Percentiles rank a stretch among this genome's conserved stretches.
These are phyloP conservation scores for Acinonyx jubatus DNA, from an alignment of 2,113 vertebrate species.

Conservation along the genomic window DNA sequence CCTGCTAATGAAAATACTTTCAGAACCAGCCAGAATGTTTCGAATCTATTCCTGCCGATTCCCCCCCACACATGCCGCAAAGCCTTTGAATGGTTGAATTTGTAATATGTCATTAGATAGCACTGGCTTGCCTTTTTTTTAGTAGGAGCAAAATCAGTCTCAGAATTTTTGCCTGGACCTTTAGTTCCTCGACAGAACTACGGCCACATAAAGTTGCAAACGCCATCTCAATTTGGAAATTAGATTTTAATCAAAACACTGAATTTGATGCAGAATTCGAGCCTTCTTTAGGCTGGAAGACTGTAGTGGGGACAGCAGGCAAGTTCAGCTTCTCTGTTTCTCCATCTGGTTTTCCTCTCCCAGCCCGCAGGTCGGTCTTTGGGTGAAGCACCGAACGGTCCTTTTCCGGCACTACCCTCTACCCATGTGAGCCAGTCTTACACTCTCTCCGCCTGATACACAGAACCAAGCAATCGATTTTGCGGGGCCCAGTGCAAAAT, in stretches of 20 bases:
- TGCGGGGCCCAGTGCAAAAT: not conserved
- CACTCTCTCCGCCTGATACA: not conserved
- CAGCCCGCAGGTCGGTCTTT: not conserved
- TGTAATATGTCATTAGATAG: not conserved
- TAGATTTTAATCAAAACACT: constrained; percentile 36
- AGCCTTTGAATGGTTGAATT: not conserved
- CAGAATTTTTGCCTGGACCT: not conserved
- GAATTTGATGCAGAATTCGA: not conserved
- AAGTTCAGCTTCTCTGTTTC: not conserved
- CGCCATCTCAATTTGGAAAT: not conserved
- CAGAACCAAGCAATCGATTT: not conserved
- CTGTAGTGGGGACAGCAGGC: not conserved
- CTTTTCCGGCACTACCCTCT: not conserved
- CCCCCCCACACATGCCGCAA: not conserved
- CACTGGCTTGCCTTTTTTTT: not conserved
- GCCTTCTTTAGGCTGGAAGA: not conserved
- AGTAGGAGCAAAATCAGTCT: not conserved
- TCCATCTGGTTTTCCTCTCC: not conserved
- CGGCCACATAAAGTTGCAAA: not conserved
- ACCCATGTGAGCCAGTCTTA: not conserved
- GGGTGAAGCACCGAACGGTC: not conserved
- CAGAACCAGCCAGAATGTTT: not conserved
- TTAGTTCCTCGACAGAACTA: not conserved
- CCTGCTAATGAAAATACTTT: constrained; percentile 37
- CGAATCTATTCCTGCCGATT: not conserved